phyloP scores from a whole-genome alignment of 1,140 invertebrate species.

The Oncopodura yosiiana region DNA sequence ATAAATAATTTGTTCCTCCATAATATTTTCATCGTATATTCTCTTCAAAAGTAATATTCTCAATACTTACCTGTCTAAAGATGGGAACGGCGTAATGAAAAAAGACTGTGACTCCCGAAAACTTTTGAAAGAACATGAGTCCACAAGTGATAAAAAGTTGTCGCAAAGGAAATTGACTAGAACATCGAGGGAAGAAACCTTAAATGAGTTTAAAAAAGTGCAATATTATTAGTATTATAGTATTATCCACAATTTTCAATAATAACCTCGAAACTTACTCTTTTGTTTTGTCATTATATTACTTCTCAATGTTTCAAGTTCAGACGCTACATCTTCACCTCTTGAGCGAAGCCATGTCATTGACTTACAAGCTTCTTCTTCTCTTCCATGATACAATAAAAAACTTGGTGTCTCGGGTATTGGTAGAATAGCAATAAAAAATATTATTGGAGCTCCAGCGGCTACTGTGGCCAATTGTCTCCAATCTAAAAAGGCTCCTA shows the following conservation, averaged over 20 bases:
- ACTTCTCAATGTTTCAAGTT: conserved; percentile 54
- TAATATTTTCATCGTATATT: neutral
- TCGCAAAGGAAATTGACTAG: conserved; percentile 38
- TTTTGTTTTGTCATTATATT: conserved; percentile 46
- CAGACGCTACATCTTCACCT: conserved; percentile 58
- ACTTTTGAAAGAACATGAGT: conserved; percentile 73
- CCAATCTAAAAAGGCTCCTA: conserved; percentile 73
- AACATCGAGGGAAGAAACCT: conserved; percentile 41
- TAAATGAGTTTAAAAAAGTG: too few relatives aligned
- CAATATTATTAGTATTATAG: conserved; percentile 33
- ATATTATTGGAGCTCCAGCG: conserved; percentile 52
- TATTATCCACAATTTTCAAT: neutral
- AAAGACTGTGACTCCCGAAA: conserved; percentile 70
- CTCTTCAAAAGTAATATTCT: too few relatives aligned
- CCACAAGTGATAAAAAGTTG: conserved; percentile 69
- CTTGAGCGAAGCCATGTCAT: conserved; percentile 64
- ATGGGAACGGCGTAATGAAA: conserved; percentile 72
- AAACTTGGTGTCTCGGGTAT: conserved; percentile 76
- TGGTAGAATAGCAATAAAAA: conserved; percentile 41
- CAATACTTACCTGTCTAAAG: conserved; percentile 45
- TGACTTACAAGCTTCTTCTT: conserved; percentile 65
- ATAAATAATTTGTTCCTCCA: neutral
- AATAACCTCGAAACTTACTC: too few relatives aligned
- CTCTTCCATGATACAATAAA: conserved; percentile 58
- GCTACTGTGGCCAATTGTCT: conserved; percentile 64